These are phyloP conservation scores for roundworm (Caenorhabditis elegans) DNA, from an alignment of 1,140 invertebrate species.

Conservation along the genomic window WBcel235 BX284605.5:20859501-20860000, in stretches of 20 bases:
- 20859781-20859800: slow-evolving; percentile 37
- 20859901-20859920: slow-evolving; percentile 42
- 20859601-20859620: slow-evolving; percentile 54
- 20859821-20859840: slow-evolving; percentile 44
- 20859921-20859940: slow-evolving; percentile 43
- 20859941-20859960: slow-evolving; percentile 45
- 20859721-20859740: background rate
- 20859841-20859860: slow-evolving; percentile 36
- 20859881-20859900: slow-evolving; percentile 54
- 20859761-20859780: slow-evolving; percentile 1
- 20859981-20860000: no score
- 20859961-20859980: background rate
- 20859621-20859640: slow-evolving; percentile 43
- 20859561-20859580: slow-evolving; percentile 48
- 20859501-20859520: slow-evolving; percentile 54
- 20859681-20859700: slow-evolving; percentile 53
- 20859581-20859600: slow-evolving; percentile 49
- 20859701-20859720: slow-evolving; percentile 29
- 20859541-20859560: no score
- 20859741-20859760: background rate
- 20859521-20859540: no score
- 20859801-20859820: background rate
- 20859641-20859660: slow-evolving; percentile 50
- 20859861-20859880: slow-evolving; percentile 44
- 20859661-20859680: slow-evolving; percentile 46